Percentiles rank a stretch among this genome's conserved stretches.
Evolutionary conservation across 2,113 vertebrate species (phyloP).

Genomic region (Sarotherodon lohbergeri): DNA sequence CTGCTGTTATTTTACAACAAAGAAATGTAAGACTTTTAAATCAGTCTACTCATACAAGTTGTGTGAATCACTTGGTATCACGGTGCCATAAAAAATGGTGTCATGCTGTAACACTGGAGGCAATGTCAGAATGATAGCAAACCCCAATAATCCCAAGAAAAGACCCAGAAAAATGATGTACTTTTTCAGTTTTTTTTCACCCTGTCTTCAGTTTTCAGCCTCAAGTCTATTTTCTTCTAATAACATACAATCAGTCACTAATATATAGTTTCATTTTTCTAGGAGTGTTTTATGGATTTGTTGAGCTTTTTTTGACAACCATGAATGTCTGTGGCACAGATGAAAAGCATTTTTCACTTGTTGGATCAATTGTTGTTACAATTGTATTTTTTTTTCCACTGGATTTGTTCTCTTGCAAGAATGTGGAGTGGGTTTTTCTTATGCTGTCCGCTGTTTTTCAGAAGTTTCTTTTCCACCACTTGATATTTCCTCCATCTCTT

Average conservation of each 20-base stretch:
- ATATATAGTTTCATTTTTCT: not conserved
- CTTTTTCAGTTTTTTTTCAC: not conserved
- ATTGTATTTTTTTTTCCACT: not conserved
- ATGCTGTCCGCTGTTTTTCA: not conserved
- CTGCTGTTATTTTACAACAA: not conserved
- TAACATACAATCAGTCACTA: not conserved
- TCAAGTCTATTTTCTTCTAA: not conserved
- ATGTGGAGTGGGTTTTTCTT: not conserved
- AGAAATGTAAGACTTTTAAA: not conserved
- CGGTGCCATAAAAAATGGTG: not conserved
- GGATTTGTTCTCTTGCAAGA: not conserved
- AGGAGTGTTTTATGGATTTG: not conserved
- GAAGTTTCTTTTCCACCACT: not conserved
- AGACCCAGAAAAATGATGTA: not conserved
- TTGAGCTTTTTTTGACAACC: not conserved
- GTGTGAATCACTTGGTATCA: not conserved
- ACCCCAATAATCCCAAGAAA: not conserved
- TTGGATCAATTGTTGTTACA: not conserved
- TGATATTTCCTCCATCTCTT: not conserved
- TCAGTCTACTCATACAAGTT: not conserved
- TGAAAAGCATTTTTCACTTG: not conserved
- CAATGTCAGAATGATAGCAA: not conserved
- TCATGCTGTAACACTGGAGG: not conserved
- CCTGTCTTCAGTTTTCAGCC: not conserved
- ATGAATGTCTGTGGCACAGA: not conserved